Base-by-base conservation (phyloP, 2,113 vertebrate genomes). In the Anolis carolinensis region DNA sequence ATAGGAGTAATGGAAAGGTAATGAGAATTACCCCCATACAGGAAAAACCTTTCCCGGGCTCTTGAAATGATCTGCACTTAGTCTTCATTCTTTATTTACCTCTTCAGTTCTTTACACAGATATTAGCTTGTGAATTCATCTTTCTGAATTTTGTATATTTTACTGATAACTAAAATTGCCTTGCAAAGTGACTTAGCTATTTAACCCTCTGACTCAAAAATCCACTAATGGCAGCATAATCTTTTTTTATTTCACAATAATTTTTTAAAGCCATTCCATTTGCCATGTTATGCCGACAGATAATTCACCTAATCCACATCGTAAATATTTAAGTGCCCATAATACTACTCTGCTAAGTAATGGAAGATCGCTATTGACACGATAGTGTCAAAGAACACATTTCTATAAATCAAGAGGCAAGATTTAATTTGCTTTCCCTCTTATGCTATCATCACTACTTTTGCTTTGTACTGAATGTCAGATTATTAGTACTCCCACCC, bases 401-500 rank as follows among this genome's bases (percentile, higher is more conserved):
- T 78, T 72, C 7, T 63, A 62, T 34, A 87, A 79, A 83, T 78
- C 73, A 91, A 36, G 8, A 5, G 20, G 78, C 44, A 90, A 0
- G 9, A 55, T 72, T 78, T 83, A 88, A 11, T 16, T 34, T 52
- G 70, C 76, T 6, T 48, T 75, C 14, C 67, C 79, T 84, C 84
- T 68, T n/a, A 32, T 72, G 84, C 83, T 9, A n/a, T 5, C 0
- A 23, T 70, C 0, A 67, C 7, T 9, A 55, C 70, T 27, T 77
- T 84, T 3, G 48, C 0, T 50, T 79, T 85, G 84, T 88, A 68
- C 3, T 2, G 0, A 79, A 70, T 13, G 48, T 72, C 81, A 88
- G 80, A 87, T 77, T 48, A 86, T 23, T 52, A 25, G 48, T 82
- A 72, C 18, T 86, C 71, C 16, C 85, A 90, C 70, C 74, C 79